Evolutionary conservation across 2,888 invertebrate genomes (phyloP).

Genomic region (Drosophila paramelanica): DNA sequence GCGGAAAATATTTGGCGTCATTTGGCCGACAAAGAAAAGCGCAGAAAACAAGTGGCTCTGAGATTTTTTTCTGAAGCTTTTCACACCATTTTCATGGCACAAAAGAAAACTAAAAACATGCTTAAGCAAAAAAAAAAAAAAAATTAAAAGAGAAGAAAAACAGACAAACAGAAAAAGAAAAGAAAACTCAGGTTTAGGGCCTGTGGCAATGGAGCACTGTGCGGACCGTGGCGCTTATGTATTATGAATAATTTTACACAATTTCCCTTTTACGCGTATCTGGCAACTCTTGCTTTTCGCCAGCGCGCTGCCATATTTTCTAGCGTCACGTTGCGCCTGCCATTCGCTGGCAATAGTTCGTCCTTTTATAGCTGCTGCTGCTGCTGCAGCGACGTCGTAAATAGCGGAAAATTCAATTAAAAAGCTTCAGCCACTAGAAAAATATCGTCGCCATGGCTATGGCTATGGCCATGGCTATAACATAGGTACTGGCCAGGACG

Average conservation of each 20-base stretch:
- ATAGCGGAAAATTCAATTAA: conserved; percentile 80
- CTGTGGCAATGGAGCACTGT: conserved; percentile 26
- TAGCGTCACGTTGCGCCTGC: not conserved
- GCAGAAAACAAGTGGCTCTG: conserved; percentile 24
- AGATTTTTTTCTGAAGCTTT: conserved; percentile 16
- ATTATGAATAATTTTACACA: conserved; percentile 71
- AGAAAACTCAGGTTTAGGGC: not conserved
- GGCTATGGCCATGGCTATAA: conserved; percentile 76
- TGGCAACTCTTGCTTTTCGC: conserved; percentile 48
- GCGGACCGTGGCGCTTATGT: conserved; percentile 44
- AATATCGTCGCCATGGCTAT: conserved; percentile 79
- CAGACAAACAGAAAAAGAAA: not conserved
- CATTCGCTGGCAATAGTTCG: conserved; percentile 16
- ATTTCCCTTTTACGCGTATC: conserved; percentile 57
- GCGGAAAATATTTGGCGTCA: conserved; percentile 35
- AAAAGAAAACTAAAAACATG: conserved; percentile 22
- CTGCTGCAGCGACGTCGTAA: conserved; percentile 55
- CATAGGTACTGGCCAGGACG: conserved; percentile 61
- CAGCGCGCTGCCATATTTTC: conserved; percentile 36
- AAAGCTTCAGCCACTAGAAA: conserved; percentile 80
- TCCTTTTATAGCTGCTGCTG: conserved; percentile 30
- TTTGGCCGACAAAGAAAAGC: conserved; percentile 8
- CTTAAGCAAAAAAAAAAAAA: conserved; percentile 22
- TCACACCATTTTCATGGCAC: conserved; percentile 37
- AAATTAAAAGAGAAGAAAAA: not conserved